phyloP scores from a whole-genome alignment of 1,140 invertebrate species.

The Sarcophaga peregrina region DNA sequence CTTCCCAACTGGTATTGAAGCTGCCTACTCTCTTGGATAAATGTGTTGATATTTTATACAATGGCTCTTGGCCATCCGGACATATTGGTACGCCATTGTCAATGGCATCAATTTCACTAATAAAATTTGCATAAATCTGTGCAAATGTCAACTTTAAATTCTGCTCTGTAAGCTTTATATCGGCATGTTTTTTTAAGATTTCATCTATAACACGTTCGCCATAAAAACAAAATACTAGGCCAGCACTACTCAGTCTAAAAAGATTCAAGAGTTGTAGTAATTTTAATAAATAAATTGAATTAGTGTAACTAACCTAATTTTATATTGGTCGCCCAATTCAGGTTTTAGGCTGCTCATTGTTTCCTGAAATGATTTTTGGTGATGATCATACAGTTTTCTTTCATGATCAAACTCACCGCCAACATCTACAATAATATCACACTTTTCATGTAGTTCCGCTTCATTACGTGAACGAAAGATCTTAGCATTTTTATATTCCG shows the following conservation, averaged over 20 bases:
- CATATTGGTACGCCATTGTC: conserved; percentile 92
- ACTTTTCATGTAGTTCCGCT: conserved; percentile 76
- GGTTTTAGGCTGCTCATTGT: conserved; percentile 71
- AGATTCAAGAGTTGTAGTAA: not conserved
- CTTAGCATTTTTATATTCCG: conserved; percentile 82
- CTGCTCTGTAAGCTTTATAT: conserved; percentile 64
- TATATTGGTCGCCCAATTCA: conserved; percentile 68
- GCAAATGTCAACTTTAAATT: conserved; percentile 76
- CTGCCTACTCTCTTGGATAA: conserved; percentile 79
- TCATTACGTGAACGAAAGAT: conserved; percentile 79
- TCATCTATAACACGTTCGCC: conserved; percentile 83
- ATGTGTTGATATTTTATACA: conserved; percentile 84
- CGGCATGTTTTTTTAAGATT: conserved; percentile 66
- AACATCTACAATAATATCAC: conserved; percentile 97
- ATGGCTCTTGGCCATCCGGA: conserved; percentile 75
- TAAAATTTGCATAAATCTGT: conserved; percentile 89
- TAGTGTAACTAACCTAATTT: conserved; percentile 68
- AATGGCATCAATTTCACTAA: conserved; percentile 95
- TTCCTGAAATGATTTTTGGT: conserved; percentile 81
- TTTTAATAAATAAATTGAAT: not conserved
- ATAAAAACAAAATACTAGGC: conserved; percentile 92
- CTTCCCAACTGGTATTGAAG: conserved; percentile 92
- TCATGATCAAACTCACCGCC: conserved; percentile 87
- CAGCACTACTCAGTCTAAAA: conserved; percentile 92
- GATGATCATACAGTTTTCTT: conserved; percentile 91